These are phyloP conservation scores for Synergus itoensis DNA, from an alignment of 2,888 invertebrate genomes.

Conservation along the genomic window DNA sequence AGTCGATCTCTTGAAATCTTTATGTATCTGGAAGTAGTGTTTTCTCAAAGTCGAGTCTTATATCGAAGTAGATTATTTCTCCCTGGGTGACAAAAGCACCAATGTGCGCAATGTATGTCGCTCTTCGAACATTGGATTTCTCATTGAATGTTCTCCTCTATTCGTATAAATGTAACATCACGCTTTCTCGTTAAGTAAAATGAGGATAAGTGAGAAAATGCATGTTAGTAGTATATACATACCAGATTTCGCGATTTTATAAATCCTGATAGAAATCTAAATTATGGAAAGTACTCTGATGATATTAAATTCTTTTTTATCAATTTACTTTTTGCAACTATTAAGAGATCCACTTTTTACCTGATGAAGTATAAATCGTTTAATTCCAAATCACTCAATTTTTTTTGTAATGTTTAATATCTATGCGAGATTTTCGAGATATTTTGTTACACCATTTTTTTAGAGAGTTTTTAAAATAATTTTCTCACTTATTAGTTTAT, in stretches of 20 bases:
- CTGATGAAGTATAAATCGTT: neutral
- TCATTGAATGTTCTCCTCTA: conserved; percentile 24
- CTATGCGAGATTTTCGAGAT: too few relatives aligned
- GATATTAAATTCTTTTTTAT: neutral
- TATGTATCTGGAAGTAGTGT: conserved; percentile 8
- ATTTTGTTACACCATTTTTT: too few relatives aligned
- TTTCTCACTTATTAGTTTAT: too few relatives aligned
- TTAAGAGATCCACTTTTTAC: neutral
- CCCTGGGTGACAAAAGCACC: conserved; percentile 15
- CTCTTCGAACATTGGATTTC: conserved; percentile 22
- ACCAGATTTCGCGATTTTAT: neutral
- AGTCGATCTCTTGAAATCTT: conserved; percentile 20
- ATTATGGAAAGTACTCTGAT: neutral
- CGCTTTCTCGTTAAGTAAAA: neutral
- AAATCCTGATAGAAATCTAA: conserved; percentile 3
- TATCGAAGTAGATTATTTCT: conserved; percentile 26
- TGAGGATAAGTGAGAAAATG: neutral
- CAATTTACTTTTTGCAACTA: neutral
- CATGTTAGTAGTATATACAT: neutral
- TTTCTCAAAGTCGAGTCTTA: conserved; percentile 6
- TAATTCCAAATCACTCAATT: neutral
- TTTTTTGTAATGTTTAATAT: neutral
- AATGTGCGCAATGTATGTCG: conserved; percentile 5
- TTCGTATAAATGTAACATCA: conserved; percentile 2
- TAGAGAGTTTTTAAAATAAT: too few relatives aligned